phyloP scores from a whole-genome alignment of 2,113 vertebrate genomes.

The Rhineura floridana region DNA sequence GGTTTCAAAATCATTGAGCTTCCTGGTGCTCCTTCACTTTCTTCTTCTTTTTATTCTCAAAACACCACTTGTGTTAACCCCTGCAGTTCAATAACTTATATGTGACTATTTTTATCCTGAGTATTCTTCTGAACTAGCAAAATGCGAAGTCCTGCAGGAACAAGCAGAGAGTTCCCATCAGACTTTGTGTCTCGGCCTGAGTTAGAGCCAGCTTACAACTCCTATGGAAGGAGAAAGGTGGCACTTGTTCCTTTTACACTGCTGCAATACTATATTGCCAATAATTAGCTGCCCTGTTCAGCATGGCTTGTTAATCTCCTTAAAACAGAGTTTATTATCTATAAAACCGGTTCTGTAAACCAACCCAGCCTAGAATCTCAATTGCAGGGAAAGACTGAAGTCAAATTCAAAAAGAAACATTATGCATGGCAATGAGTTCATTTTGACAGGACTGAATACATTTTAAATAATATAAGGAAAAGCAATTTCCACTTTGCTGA shows the following conservation, averaged over 20 bases:
- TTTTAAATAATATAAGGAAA: conserved; percentile 64
- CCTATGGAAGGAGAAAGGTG: neutral
- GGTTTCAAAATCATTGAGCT: neutral
- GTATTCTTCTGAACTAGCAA: conserved; percentile 54
- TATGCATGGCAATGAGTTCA: conserved; percentile 62
- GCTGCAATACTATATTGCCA: conserved; percentile 45
- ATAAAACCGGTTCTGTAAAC: conserved; percentile 54
- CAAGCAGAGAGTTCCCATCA: conserved; percentile 32
- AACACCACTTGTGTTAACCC: conserved; percentile 21
- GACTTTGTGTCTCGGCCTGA: conserved; percentile 5
- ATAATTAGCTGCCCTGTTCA: conserved; percentile 52
- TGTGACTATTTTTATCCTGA: conserved; percentile 56
- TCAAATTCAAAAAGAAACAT: conserved; percentile 50
- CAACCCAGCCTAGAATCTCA: conserved; percentile 57
- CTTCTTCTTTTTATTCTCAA: conserved; percentile 16
- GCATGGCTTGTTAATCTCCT: conserved; percentile 57
- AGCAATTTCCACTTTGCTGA: conserved; percentile 63
- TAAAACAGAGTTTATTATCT: conserved; percentile 62
- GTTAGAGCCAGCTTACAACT: conserved; percentile 51
- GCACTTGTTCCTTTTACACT: conserved; percentile 42
- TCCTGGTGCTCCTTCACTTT: neutral
- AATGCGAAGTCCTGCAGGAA: conserved; percentile 42
- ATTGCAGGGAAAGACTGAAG: conserved; percentile 59
- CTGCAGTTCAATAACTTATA: conserved; percentile 51
- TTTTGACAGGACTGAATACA: conserved; percentile 61